These are phyloP conservation scores for Micrasema longulum DNA, from an alignment of 1,140 invertebrate species.

Conservation along the genomic window DNA sequence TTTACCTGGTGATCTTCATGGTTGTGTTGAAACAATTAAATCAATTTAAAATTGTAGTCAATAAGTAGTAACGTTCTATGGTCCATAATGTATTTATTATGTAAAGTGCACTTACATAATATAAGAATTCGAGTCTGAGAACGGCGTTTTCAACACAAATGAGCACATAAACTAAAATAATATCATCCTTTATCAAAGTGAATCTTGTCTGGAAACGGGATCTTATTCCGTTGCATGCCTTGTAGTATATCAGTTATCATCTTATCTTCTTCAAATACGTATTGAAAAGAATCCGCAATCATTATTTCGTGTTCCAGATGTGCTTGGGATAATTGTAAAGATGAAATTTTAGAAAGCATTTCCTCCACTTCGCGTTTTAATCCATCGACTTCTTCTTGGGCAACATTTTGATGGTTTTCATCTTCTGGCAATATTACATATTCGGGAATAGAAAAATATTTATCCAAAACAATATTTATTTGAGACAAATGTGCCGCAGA, in stretches of 20 bases:
- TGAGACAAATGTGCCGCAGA: slow-evolving; percentile 10
- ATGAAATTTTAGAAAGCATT: background rate
- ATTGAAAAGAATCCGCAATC: slow-evolving; percentile 2
- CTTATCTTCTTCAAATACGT: slow-evolving; percentile 22
- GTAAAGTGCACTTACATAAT: no score
- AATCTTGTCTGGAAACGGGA: background rate
- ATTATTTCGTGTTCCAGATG: slow-evolving; percentile 16
- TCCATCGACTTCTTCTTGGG: slow-evolving; percentile 28
- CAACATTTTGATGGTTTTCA: slow-evolving; percentile 12
- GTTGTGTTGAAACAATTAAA: no score
- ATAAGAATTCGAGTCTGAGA: no score
- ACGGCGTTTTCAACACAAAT: no score
- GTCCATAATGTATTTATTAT: no score
- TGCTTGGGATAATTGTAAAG: background rate
- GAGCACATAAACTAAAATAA: background rate
- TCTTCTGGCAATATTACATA: slow-evolving; percentile 36
- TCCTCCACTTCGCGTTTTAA: slow-evolving; percentile 26
- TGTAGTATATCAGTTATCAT: background rate
- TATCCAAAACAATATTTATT: slow-evolving; percentile 26
- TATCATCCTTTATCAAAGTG: background rate
- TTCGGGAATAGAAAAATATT: slow-evolving; percentile 33
- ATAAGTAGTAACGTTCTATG: no score
- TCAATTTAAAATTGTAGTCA: no score
- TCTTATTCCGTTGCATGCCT: background rate
- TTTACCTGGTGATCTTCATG: no score